Percentiles rank a stretch among this genome's conserved stretches.
These are phyloP conservation scores for Dicranocentrus wangi DNA, from an alignment of 2,888 invertebrate species.

Conservation along the genomic window DNA sequence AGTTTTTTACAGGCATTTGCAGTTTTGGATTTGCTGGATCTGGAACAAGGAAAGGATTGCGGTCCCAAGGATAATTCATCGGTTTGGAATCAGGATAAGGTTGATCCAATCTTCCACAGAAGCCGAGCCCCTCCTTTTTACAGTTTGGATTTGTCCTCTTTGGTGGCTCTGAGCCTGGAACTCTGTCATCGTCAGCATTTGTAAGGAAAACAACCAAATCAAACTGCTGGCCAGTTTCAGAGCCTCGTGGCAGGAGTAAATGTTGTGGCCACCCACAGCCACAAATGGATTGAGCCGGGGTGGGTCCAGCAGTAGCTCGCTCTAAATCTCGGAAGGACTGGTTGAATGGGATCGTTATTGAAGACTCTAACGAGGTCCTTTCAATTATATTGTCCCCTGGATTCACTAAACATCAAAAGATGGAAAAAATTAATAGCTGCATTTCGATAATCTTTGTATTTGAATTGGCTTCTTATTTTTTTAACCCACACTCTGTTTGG, in stretches of 20 bases:
- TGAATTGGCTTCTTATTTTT: too few relatives aligned
- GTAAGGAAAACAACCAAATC: constrained; percentile 74
- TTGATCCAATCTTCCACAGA: constrained; percentile 85
- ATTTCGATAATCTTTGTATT: background rate
- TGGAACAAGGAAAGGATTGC: constrained; percentile 50
- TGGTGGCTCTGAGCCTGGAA: constrained; percentile 26
- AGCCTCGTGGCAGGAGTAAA: constrained; percentile 77
- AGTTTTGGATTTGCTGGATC: constrained; percentile 45
- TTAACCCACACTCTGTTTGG: too few relatives aligned
- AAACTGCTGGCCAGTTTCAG: constrained; percentile 71
- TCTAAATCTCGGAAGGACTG: constrained; percentile 81
- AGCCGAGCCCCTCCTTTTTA: constrained; percentile 84
- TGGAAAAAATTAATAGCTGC: background rate
- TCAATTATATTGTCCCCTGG: constrained; percentile 78
- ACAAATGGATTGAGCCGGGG: constrained; percentile 78
- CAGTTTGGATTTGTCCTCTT: constrained; percentile 75
- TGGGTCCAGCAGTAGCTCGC: constrained; percentile 78
- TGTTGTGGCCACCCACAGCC: constrained; percentile 93
- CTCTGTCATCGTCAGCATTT: constrained; percentile 73
- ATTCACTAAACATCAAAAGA: constrained; percentile 77
- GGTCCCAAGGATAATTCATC: constrained; percentile 77
- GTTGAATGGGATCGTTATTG: constrained; percentile 88
- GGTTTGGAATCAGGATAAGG: constrained; percentile 86
- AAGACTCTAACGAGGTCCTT: constrained; percentile 82
- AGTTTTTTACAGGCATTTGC: constrained; percentile 37